These are phyloP conservation scores for Nannobrachium achirus DNA, from an alignment of 2,113 vertebrate genomes.

Conservation along the genomic window DNA sequence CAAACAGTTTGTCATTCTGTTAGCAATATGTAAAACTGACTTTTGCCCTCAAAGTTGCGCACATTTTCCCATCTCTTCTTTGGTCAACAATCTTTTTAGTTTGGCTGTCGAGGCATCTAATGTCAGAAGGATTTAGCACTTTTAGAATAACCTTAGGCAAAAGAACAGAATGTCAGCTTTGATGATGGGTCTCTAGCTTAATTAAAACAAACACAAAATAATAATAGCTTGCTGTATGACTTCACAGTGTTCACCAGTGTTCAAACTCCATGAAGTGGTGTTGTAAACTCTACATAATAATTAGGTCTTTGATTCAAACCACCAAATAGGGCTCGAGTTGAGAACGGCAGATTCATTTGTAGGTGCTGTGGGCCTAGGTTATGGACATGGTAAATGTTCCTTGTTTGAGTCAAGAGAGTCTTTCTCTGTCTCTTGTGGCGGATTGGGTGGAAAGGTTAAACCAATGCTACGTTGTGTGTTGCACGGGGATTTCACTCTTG, in stretches of 20 bases:
- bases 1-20: neutral
- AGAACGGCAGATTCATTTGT: neutral
- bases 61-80: neutral
- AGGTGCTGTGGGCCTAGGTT: neutral
- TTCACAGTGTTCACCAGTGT: neutral
- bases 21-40: neutral
- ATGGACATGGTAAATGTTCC: neutral
- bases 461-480: conserved; percentile 5
- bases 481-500: conserved; percentile 5
- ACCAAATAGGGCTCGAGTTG: neutral
- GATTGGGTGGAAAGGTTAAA: conserved; percentile 18
- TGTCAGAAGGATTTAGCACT: neutral
- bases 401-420: neutral
- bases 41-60: neutral
- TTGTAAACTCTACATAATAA: neutral
- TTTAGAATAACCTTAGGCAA: neutral
- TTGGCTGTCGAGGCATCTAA: neutral
- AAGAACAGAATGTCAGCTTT: neutral
- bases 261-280: neutral
- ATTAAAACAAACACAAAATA: neutral
- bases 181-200: neutral
- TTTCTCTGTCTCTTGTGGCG: conserved; percentile 8
- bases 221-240: neutral
- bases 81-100: neutral
- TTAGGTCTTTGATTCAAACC: neutral